These are phyloP conservation scores for Stichodactyla helianthus DNA, from an alignment of 64 coral and sea anemone genomes.

Conservation along the genomic window DNA sequence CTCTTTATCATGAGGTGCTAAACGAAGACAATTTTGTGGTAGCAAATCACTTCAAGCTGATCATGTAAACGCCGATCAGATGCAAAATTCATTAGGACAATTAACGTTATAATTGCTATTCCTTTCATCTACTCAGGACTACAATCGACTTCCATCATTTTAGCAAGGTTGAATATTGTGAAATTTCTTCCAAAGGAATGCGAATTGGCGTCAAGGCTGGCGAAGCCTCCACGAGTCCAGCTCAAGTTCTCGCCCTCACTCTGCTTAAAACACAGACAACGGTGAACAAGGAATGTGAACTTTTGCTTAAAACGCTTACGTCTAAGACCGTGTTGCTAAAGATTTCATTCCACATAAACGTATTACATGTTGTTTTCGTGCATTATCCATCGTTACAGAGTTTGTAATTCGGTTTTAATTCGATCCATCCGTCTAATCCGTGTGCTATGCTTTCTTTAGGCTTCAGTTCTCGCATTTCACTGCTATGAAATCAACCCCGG, in stretches of 20 bases:
- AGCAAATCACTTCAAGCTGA: not conserved
- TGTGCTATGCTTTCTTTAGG: not conserved
- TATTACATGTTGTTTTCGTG: conserved; percentile 27
- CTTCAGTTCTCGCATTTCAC: not conserved
- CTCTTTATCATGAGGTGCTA: not conserved
- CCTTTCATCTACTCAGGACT: not conserved
- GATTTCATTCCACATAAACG: not conserved
- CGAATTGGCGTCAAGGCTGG: not conserved
- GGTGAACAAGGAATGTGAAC: conserved; percentile 5
- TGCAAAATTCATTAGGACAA: not conserved
- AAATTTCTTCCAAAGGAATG: not conserved
- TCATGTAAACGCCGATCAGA: not conserved
- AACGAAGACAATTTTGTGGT: conserved; percentile 2
- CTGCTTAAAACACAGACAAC: not conserved
- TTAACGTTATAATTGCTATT: not conserved
- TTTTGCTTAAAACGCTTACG: conserved; percentile 21
- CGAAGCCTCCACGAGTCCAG: not conserved
- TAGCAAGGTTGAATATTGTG: not conserved
- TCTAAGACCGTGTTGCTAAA: conserved; percentile 13
- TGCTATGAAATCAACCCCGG: not conserved
- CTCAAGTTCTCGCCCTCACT: not conserved
- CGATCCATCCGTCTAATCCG: conserved; percentile 6
- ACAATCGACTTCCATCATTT: not conserved
- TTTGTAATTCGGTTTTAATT: conserved; percentile 22
- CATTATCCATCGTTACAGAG: conserved; percentile 17